Percentiles rank a stretch among this genome's conserved stretches.
phyloP scores from a whole-genome alignment of 2,113 vertebrate species.

The Caranx ignobilis region DNA sequence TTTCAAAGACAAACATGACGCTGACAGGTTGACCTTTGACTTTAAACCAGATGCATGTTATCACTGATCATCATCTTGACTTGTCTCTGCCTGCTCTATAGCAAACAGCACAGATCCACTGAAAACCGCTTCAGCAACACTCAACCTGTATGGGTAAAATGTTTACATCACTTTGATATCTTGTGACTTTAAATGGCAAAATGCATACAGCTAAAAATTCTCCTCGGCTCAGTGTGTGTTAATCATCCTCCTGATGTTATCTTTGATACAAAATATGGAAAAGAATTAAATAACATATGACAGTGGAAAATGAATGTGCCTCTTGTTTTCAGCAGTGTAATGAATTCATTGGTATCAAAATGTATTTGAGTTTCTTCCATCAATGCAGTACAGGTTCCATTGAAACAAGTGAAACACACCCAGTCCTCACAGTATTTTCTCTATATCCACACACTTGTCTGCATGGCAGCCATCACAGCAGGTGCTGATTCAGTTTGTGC shows the following conservation, averaged over 20 bases:
- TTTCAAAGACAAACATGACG: not conserved
- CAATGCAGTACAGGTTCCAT: constrained; percentile 5
- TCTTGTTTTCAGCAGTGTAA: too few relatives aligned
- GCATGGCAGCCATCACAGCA: constrained; percentile 42
- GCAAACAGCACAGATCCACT: constrained; percentile 13
- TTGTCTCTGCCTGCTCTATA: not conserved
- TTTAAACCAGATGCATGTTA: constrained; percentile 12
- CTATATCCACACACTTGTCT: constrained; percentile 16
- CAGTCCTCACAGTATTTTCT: constrained; percentile 7
- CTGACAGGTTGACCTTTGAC: not conserved
- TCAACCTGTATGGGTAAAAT: not conserved
- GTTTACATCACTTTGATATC: not conserved
- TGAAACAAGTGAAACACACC: constrained; percentile 24
- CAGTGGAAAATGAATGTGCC: not conserved
- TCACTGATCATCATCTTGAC: constrained; percentile 14
- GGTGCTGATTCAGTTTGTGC: constrained; percentile 42
- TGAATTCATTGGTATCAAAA: not conserved
- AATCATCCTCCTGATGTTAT: not conserved
- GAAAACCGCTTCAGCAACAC: not conserved
- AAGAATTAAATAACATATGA: not conserved
- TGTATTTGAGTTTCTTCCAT: not conserved
- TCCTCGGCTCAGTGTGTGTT: not conserved
- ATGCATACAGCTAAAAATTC: not conserved
- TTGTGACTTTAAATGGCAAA: not conserved
- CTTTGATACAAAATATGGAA: not conserved